Conservation (phyloP, 2,888 invertebrate species). For the Tricholauxania praeusta region DNA sequence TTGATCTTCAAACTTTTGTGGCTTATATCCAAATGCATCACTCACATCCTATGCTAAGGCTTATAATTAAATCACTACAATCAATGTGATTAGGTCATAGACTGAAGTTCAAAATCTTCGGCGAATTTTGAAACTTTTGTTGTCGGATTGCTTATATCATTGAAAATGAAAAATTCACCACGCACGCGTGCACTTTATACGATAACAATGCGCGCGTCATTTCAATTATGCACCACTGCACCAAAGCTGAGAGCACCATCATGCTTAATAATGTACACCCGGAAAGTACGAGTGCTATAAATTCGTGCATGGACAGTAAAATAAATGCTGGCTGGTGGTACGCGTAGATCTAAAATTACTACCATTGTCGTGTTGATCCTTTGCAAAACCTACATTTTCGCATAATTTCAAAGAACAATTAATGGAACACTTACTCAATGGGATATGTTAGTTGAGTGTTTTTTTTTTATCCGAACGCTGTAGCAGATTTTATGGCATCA, state of each 20-base stretch:
- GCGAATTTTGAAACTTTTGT: neutral
- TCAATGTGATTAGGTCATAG: slow-evolving; percentile 8
- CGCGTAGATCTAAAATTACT: neutral
- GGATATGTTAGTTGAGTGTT: neutral
- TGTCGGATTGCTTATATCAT: neutral
- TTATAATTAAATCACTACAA: neutral
- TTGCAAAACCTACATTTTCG: neutral
- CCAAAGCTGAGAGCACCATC: neutral
- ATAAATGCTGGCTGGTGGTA: neutral
- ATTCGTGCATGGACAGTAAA: neutral
- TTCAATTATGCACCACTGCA: slow-evolving; percentile 6
- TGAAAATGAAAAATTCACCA: neutral
- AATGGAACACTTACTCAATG: neutral
- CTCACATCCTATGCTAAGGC: too few species aligned
- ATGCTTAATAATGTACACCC: neutral
- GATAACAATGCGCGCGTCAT: slow-evolving; percentile 3
- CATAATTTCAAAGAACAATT: too few species aligned
- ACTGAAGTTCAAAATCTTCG: neutral
- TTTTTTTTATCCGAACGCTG: neutral
- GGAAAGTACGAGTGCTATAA: neutral
- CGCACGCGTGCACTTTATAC: neutral
- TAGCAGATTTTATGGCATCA: too few species aligned
- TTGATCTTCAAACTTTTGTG: too few species aligned
- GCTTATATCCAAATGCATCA: too few species aligned
- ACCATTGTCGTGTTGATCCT: neutral